These are phyloP conservation scores for Scarus forsteni DNA, from an alignment of 2,797 vertebrate genomes.

Conservation along the genomic window DNA sequence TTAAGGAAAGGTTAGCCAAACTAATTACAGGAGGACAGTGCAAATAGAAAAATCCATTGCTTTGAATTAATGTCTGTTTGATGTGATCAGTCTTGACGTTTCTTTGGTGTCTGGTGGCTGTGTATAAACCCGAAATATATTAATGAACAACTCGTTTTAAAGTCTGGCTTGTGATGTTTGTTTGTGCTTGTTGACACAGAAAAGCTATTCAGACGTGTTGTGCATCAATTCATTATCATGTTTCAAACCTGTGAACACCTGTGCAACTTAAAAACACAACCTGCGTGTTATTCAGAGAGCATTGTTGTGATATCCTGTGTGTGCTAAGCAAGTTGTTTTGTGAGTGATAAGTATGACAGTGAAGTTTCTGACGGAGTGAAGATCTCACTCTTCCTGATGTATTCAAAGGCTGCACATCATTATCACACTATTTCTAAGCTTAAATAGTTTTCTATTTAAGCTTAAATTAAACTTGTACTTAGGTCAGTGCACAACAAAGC, in stretches of 20 bases:
- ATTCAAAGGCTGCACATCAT: conserved; percentile 43
- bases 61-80: conserved; percentile 71
- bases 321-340: conserved; percentile 27
- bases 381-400: conserved; percentile 25
- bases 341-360: conserved; percentile 46
- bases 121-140: conserved; percentile 35
- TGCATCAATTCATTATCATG: conserved; percentile 75
- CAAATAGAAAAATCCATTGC: conserved; percentile 73
- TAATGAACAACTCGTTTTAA: conserved; percentile 13
- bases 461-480: conserved; percentile 12
- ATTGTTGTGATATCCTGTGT: conserved; percentile 62
- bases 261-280: conserved; percentile 56
- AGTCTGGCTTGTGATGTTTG: conserved; percentile 15
- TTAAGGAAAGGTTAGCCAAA: conserved; percentile 75
- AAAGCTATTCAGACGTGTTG: conserved; percentile 60
- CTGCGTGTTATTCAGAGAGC: conserved; percentile 28
- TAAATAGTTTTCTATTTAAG: conserved; percentile 24
- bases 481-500: conserved; percentile 14
- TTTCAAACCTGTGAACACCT: conserved; percentile 74
- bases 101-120: conserved; percentile 17
- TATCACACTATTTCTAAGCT: conserved; percentile 48
- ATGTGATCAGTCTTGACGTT: conserved; percentile 63
- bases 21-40: conserved; percentile 70
- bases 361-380: conserved; percentile 47
- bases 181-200: not conserved